Conservation (phyloP, 2,113 vertebrate genomes). For the Ochotona curzoniae region DNA sequence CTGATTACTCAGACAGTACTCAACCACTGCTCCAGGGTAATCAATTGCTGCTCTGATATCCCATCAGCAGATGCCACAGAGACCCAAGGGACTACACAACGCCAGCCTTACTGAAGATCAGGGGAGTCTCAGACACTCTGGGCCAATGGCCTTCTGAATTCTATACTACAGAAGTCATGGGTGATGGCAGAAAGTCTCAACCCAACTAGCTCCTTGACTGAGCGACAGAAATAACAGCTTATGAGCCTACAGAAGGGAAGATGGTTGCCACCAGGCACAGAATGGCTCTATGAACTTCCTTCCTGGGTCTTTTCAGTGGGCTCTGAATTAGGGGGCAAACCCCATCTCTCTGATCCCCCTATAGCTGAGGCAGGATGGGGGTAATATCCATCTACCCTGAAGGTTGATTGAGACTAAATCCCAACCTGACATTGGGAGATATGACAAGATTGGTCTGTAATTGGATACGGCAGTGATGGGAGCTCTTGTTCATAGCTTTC, state of each 20-base stretch:
- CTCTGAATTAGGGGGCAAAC: neutral
- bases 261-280: neutral
- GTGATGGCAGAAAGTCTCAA: neutral
- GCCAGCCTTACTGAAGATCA: neutral
- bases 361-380: neutral
- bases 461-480: neutral
- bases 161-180: neutral
- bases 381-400: neutral
- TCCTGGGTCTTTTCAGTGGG: neutral
- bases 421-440: neutral
- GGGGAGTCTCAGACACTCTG: constrained; percentile 19
- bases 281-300: neutral
- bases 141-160: neutral
- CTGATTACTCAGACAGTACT: constrained; percentile 59
- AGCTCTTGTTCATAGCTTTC: neutral
- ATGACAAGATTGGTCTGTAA: neutral
- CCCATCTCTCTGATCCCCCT: neutral
- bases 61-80: neutral
- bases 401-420: constrained; percentile 3
- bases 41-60: constrained; percentile 22
- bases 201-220: neutral
- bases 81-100: neutral
- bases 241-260: neutral
- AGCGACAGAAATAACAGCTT: neutral
- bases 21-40: neutral